Evolutionary conservation across 2,113 vertebrate species (phyloP), one percentile per base, ranked within the genome.

Genomic region (Trichomycterus rosablanca): DNA sequence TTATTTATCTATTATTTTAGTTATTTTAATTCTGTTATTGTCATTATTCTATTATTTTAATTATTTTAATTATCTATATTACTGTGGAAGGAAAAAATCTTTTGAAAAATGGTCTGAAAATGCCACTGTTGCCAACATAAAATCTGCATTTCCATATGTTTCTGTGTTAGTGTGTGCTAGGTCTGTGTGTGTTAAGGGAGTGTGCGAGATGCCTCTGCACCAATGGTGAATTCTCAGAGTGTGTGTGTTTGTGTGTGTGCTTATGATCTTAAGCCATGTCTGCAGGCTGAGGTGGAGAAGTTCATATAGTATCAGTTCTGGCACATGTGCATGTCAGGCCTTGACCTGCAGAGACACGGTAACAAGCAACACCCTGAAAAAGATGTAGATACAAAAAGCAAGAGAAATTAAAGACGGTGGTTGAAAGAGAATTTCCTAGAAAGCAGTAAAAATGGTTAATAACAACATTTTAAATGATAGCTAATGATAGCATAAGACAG

Each of bases 291-390:
- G 85, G 86, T 78, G 84, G 83, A 83, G 85, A 75, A 80, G 51
- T 57, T 71, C 61, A 68, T 76, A 83, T 87, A 85, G 82, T 81
- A 86, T 82, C 82, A 85, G 80, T 83, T 85, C 83, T 85, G 85
- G 85, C 82, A 88, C n/a, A n/a, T n/a, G n/a, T 80, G 81, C 83
- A 76, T 86, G 80, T 87, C 87, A 89, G 80, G 86, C 82, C 84
- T 78, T 74, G 74, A 85, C 84, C 84, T 89, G 85, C 75, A 84
- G 40, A 66, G 45, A 48, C 37, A 15, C 69, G 34, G 58, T 69
- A 74, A 43, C 39, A 26, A 66, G 43, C 52, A 32, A 71, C 67
- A 66, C 65, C 68, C 57, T 50, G 22, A 3, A 12, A 59, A 40
- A 43, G 15, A 43, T 20, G 26, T 9, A 49, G 44, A 23, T 15